phyloP scores from a whole-genome alignment of 37 sponge, comb jelly and placozoan species.

The Haliclona indistincta region DNA sequence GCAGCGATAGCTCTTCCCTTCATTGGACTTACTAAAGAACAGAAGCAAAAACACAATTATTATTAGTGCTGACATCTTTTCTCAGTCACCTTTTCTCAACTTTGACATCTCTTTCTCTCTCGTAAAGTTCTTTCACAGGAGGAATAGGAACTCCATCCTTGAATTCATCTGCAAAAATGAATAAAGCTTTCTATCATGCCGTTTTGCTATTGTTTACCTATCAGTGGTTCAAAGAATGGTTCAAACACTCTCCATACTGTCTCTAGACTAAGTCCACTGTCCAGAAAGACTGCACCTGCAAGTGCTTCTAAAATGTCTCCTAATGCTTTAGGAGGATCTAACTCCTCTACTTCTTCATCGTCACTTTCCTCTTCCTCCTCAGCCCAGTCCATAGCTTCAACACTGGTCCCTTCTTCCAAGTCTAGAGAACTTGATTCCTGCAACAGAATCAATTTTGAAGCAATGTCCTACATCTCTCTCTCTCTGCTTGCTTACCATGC shows the following conservation, averaged over 20 bases:
- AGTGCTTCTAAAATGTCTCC: constrained; percentile 94
- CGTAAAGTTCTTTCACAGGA: constrained; percentile 51
- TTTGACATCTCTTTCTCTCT: constrained; percentile 1
- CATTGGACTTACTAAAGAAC: neutral
- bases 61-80: neutral
- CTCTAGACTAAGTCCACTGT: constrained; percentile 79
- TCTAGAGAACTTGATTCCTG: too few species aligned
- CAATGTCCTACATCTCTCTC: too few species aligned
- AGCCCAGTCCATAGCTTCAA: neutral
- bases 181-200: neutral
- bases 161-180: constrained; percentile 34
- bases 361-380: constrained; percentile 10
- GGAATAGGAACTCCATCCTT: constrained; percentile 38
- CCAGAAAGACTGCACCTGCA: constrained; percentile 92
- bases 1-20: constrained; percentile 2
- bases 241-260: constrained; percentile 76
- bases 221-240: constrained; percentile 62
- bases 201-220: constrained; percentile 53
- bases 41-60: neutral
- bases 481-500: too few species aligned
- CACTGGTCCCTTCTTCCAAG: too few species aligned
- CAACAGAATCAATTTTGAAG: too few species aligned
- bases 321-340: constrained; percentile 88
- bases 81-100: neutral
- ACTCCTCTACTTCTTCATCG: constrained; percentile 50